These are phyloP conservation scores for Drosophila buzzatii DNA, from an alignment of 2,888 invertebrate genomes.

Conservation along the genomic window DNA sequence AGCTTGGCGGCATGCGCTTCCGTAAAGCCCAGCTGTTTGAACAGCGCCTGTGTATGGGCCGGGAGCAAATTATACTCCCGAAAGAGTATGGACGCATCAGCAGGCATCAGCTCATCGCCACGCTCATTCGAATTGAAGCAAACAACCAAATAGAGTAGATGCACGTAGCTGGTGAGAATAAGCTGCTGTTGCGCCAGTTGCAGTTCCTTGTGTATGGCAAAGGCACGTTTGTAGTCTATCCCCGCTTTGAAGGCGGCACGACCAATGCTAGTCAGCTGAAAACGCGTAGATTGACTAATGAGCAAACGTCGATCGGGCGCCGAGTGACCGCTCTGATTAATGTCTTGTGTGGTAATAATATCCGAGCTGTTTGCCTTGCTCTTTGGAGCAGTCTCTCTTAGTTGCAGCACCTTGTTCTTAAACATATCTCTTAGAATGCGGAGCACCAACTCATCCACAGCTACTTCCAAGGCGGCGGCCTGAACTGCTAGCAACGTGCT, in stretches of 20 bases:
- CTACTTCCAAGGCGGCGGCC: conserved; percentile 83
- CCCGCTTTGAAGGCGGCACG: conserved; percentile 94
- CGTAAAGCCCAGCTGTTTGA: conserved; percentile 91
- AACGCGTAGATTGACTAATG: conserved; percentile 85
- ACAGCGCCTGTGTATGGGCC: conserved; percentile 89
- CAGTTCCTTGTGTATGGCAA: conserved; percentile 91
- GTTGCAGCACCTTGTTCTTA: conserved; percentile 82
- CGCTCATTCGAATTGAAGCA: conserved; percentile 84
- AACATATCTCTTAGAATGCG: conserved; percentile 83
- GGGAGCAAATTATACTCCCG: conserved; percentile 88
- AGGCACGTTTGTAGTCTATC: conserved; percentile 90
- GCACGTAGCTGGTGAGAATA: conserved; percentile 92
- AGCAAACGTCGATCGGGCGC: conserved; percentile 70
- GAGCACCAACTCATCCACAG: conserved; percentile 75
- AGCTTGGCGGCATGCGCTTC: conserved; percentile 90
- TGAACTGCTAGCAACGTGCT: conserved; percentile 90
- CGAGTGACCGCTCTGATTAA: conserved; percentile 44
- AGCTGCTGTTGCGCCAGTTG: conserved; percentile 90
- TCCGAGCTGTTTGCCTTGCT: conserved; percentile 62
- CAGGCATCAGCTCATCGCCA: conserved; percentile 89
- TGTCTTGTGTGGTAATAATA: conserved; percentile 82
- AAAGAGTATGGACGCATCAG: conserved; percentile 79
- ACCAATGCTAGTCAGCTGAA: conserved; percentile 90
- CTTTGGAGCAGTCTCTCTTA: conserved; percentile 48
- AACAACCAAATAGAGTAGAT: conserved; percentile 93